Base-by-base conservation (phyloP, 2,888 invertebrate species). In the Helleia helle region DNA sequence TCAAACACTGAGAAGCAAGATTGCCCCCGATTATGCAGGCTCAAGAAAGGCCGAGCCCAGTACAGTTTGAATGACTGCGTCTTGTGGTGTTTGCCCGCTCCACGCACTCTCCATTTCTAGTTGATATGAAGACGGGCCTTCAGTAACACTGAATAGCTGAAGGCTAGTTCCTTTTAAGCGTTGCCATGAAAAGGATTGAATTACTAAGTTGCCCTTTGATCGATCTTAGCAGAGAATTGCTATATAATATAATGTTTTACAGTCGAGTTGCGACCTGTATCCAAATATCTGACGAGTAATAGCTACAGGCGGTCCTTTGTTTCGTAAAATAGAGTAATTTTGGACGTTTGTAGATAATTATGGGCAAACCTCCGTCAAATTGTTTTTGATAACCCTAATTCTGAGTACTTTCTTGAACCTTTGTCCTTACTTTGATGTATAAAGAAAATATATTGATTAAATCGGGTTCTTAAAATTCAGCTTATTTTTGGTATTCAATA, bases 21-120 rank as follows among this genome's bases (percentile, higher is more conserved):
- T 58, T 62, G 72, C 67, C 56, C 56, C 59, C 71, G 73, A 72
- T 72, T 74, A 71, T 62, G 55, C 58, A 56, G 56, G 54, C 59
- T 55, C 62, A 58, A 54, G 49, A 56, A 31, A 38, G 40, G 46
- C 52, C 42, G 36, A 52, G 59, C 58, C 2, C 51, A 69, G 64
- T 69, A 68, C 73, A 69, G 68, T 69, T 65, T 75, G 66, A 65
- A 76, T 70, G 77, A 75, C 74, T 80, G 77, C 76, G 79, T 80
- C 72, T 69, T 62, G 62, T 55, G 45, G 57, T 76, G 74, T 79
- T 80, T 76, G 64, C 67, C 47, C 47, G 59, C 54, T 56, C 56
- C 59, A 67, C 71, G 75, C 73, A 75, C 70, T 74, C 79, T 68
- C 70, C 68, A 74, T 76, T 74, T 68, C 62, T 57, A 58, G 59